Evolutionary conservation across 2,797 vertebrate species (phyloP).

Genomic region (Pagetopsis macropterus): DNA sequence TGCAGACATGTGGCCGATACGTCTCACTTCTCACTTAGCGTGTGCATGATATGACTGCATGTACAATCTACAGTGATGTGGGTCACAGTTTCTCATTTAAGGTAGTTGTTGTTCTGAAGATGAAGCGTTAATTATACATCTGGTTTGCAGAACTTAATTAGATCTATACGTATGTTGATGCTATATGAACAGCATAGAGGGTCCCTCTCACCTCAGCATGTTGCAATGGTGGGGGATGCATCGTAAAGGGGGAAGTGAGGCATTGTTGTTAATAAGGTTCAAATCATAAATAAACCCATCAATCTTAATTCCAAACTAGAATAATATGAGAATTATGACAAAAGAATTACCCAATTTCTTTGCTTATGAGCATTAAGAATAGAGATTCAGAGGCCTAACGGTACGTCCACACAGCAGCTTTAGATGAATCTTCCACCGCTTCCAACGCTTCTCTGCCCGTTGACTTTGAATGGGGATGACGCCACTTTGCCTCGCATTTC

Average conservation of each 20-base stretch:
- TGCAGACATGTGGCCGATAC: slow-evolving; percentile 62
- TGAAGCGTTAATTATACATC: slow-evolving; percentile 7
- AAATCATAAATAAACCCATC: not conserved
- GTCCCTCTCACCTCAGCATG: not conserved
- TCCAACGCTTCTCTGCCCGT: no score
- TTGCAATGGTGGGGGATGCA: not conserved
- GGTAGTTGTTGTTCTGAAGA: no score
- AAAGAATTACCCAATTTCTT: not conserved
- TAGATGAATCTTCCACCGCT: no score
- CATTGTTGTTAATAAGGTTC: not conserved
- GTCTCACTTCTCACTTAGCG: slow-evolving; percentile 76
- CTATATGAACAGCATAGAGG: not conserved
- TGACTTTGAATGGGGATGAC: no score
- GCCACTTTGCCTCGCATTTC: no score
- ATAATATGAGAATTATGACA: not conserved
- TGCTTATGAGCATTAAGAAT: not conserved
- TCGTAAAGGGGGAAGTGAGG: not conserved
- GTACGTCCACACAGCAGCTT: no score
- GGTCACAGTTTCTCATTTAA: slow-evolving; percentile 23
- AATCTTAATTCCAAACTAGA: not conserved
- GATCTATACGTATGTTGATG: slow-evolving; percentile 10
- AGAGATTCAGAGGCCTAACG: no score
- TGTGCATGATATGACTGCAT: slow-evolving; percentile 56
- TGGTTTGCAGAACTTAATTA: slow-evolving; percentile 14
- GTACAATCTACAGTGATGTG: slow-evolving; percentile 20